Evolutionary conservation across 1,140 invertebrate genomes (phyloP).

Genomic region (Hyposmocoma kahamanoa): DNA sequence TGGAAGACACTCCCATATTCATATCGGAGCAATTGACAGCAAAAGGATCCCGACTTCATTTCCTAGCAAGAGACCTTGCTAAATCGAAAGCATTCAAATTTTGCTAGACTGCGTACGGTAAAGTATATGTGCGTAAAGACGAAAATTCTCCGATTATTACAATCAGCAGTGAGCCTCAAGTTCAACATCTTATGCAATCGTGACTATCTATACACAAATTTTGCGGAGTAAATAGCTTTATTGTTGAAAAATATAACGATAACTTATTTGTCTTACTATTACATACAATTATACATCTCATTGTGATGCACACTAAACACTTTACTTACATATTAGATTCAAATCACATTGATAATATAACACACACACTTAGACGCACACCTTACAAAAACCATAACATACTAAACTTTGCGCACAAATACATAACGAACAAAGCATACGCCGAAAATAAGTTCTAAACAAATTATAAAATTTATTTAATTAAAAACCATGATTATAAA

Average conservation of each 20-base stretch:
- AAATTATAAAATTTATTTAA: neutral
- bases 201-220: constrained; percentile 7
- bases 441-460: neutral
- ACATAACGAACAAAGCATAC: neutral
- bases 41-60: constrained; percentile 9
- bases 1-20: constrained; percentile 13
- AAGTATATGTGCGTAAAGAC: constrained; percentile 14
- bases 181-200: constrained; percentile 2
- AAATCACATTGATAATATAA: neutral
- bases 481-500: neutral
- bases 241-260: neutral
- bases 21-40: constrained; percentile 17
- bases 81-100: constrained; percentile 1
- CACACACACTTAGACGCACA: neutral
- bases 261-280: neutral
- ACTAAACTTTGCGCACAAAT: neutral
- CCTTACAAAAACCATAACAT: neutral
- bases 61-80: constrained; percentile 12
- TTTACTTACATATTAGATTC: neutral
- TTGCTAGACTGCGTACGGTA: neutral
- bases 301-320: neutral
- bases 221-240: neutral
- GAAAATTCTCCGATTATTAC: constrained; percentile 11
- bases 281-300: neutral
- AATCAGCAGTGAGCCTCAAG: constrained; percentile 14